Evolutionary conservation across 2,113 vertebrate genomes (phyloP).

Genomic region (Archilochus colubris): DNA sequence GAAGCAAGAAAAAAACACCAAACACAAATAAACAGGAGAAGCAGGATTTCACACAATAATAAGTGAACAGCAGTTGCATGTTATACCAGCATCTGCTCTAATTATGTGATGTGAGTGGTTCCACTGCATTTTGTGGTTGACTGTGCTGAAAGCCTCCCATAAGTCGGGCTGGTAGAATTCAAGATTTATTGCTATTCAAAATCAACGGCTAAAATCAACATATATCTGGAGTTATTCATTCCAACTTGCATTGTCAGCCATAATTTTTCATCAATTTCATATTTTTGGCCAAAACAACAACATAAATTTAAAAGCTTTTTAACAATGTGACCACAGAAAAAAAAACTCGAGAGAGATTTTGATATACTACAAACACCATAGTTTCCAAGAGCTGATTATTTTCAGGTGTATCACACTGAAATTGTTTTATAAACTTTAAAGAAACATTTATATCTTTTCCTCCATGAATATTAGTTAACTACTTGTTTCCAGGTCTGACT

Average conservation of each 20-base stretch:
- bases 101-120: constrained; percentile 32
- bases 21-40: constrained; percentile 29
- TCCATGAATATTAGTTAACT: not conserved
- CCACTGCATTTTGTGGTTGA: constrained; percentile 55
- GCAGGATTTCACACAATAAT: constrained; percentile 35
- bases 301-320: constrained; percentile 45
- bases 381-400: not conserved
- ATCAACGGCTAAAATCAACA: constrained; percentile 44
- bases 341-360: not conserved
- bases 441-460: not conserved
- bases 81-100: constrained; percentile 61
- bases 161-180: constrained; percentile 39
- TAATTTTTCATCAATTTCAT: constrained; percentile 50
- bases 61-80: constrained; percentile 30
- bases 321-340: not conserved
- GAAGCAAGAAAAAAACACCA: not conserved
- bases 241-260: constrained; percentile 28
- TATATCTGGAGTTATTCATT: constrained; percentile 35
- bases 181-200: constrained; percentile 59
- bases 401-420: not conserved
- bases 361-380: not conserved
- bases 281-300: constrained; percentile 25
- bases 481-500: not conserved
- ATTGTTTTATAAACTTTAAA: not conserved
- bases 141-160: constrained; percentile 56